Base-by-base conservation (phyloP, 2,888 invertebrate species). In the Cheilosia vernalis region DNA sequence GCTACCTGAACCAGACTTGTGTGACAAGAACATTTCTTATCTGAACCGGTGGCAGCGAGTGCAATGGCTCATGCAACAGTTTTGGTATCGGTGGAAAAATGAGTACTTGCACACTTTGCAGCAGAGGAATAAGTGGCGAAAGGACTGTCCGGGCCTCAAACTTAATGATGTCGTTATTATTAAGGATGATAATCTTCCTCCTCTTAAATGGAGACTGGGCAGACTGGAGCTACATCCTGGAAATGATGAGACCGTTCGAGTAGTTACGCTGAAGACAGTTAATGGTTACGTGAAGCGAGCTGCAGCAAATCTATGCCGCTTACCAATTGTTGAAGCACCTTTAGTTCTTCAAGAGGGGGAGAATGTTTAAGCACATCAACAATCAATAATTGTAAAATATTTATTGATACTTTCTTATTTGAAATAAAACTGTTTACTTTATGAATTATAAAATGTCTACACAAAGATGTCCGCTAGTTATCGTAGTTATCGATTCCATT, bases 341-440 rank as follows among this genome's bases (percentile, higher is more conserved):
- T 69, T 56, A 69, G 69, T 47, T 13, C 69, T 69, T 69, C 69
- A 58, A 70, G 69, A 58, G 55, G 49, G 49, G 58, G 49, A 70
- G 49, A 58, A 70, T 70, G 49, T 70, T 58, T n/a, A 44, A 17
- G 15, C 44, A n/a, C 44, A 44, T 44, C 37, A 13, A 37, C 37
- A 13, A 37, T 4, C 4, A 37, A 37, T 0, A 1, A 37, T 13
- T 13, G 13, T 37, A 1, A 37, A 13, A 13, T 1, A 2, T 13
- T 37, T 4, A 13, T 30, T 30, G 30, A 13, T 37, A 37, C 4
- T 37, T 4, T 37, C 37, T 37, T 37, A 37, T 13, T 37, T 37
- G 13, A 37, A 37, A 37, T 13, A 13, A 13, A 37, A 37, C 37
- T 13, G 37, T 13, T n/a, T n/a, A 37, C 13, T 13, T 13, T 37